Base-by-base conservation (phyloP, 2,888 invertebrate species). In the Anticlea derivata region DNA sequence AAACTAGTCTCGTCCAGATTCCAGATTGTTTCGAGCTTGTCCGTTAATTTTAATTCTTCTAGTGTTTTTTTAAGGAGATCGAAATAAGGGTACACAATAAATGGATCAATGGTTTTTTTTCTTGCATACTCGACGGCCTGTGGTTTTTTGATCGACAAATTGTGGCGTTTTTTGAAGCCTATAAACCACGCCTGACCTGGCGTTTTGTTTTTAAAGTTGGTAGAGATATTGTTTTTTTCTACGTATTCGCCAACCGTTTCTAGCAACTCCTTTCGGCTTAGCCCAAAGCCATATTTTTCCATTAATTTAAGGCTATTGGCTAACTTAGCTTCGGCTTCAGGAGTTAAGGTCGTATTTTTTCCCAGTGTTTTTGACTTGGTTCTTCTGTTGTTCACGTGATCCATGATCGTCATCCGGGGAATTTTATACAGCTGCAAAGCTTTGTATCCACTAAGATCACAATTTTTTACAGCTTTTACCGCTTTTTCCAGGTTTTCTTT, bases 281-380 rank as follows among this genome's bases (percentile, higher is more conserved):
- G 47, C 7, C 75, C 76, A 55, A 71, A 75, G 5, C 73, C 78
- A 52, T 65, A 58, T 57, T 56, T 62, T 48, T 73, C 70, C 64
- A 74, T 68, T 2, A 31, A 35, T 43, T 62, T 61, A 7, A 73
- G 51, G 50, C 17, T 30, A 5, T 29, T 27, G 30, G 61, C 58
- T 29, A 63, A 40, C 12, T 46, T 60, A 5, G 27, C 24, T 55
- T 63, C 60, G 24, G 43, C 43, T 47, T 61, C 54, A 13, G 23
- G 10, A 29, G 56, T 12, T 29, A 61, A 40, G 12, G 44, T 56
- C 24, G 58, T 56, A 31, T 34, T 49, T 52, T 56, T 46, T 30
- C 58, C 57, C n/a, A 54, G 37, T 33, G 54, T 41, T 17, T 40
- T 46, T 27, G 51, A 54, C 47, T 51, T 54, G n/a, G 29, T 41